phyloP scores from a whole-genome alignment of 1,140 invertebrate genomes.

The Pristionchus pacificus region DNA sequence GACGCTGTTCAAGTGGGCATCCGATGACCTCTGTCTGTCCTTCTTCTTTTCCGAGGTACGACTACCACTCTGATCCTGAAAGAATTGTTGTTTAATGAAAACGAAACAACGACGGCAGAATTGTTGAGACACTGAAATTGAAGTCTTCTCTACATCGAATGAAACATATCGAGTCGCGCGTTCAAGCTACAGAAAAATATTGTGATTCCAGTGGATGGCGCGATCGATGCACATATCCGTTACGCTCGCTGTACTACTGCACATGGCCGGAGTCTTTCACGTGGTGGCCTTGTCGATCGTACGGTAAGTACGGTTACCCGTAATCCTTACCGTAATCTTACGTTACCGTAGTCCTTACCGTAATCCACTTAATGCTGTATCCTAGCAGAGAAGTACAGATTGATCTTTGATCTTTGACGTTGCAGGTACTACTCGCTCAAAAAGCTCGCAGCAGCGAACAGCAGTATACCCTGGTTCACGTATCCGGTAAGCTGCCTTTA shows the following conservation, averaged over 20 bases:
- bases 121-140: too few species aligned
- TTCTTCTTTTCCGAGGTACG: conserved; percentile 34
- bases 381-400: neutral
- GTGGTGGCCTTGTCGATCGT: conserved; percentile 47
- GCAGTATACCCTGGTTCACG: conserved; percentile 42
- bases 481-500: conserved; percentile 33
- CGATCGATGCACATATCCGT: conserved; percentile 40
- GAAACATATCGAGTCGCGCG: too few species aligned
- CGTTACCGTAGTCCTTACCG: too few species aligned
- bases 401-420: too few species aligned
- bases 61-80: neutral
- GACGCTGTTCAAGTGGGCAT: conserved; percentile 44
- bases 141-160: too few species aligned
- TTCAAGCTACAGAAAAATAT: too few species aligned
- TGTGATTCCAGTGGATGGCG: conserved; percentile 45
- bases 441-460: conserved; percentile 32
- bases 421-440: conserved; percentile 38
- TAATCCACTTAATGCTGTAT: neutral
- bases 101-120: too few species aligned
- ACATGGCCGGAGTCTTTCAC: conserved; percentile 47
- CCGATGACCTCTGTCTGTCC: conserved; percentile 39
- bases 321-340: too few species aligned
- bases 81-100: neutral
- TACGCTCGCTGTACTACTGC: conserved; percentile 44
- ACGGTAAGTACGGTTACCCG: conserved; percentile 2